Evolutionary conservation across 1,140 invertebrate species (phyloP).

Genomic region (Spodoptera litura): DNA sequence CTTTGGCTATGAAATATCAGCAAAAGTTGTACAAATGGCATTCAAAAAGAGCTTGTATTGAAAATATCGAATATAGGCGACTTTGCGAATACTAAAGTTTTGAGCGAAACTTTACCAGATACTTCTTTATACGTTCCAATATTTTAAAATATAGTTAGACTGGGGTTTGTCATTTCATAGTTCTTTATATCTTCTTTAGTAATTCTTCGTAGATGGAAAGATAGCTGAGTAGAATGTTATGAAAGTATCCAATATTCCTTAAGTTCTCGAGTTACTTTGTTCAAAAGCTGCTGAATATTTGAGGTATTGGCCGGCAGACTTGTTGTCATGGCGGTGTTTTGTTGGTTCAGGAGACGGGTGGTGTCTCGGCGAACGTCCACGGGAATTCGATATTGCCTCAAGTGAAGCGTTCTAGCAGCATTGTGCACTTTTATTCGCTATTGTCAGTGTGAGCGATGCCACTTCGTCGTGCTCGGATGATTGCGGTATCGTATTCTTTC

Average conservation of each 20-base stretch:
- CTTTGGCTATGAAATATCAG: slow-evolving; percentile 62
- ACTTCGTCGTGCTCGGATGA: slow-evolving; percentile 49
- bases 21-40: slow-evolving; percentile 63
- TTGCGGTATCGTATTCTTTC: slow-evolving; percentile 57
- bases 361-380: slow-evolving; percentile 39
- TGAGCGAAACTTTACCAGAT: slow-evolving; percentile 48
- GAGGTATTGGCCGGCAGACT: slow-evolving; percentile 14
- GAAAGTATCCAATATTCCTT: not conserved
- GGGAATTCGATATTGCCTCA: slow-evolving; percentile 63
- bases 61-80: slow-evolving; percentile 61
- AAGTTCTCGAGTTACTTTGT: slow-evolving; percentile 1
- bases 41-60: slow-evolving; percentile 59
- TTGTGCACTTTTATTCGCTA: slow-evolving; percentile 62
- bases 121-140: slow-evolving; percentile 38
- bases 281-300: slow-evolving; percentile 36
- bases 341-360: slow-evolving; percentile 42
- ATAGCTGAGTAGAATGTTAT: not conserved
- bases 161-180: not conserved
- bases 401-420: slow-evolving; percentile 56
- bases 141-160: slow-evolving; percentile 17
- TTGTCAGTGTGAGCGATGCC: slow-evolving; percentile 58
- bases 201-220: not conserved
- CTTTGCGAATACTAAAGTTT: slow-evolving; percentile 50
- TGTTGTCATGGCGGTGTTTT: slow-evolving; percentile 47
- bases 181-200: not conserved